Conservation (phyloP, 64 coral and sea anemone genomes). For the Stichodactyla helianthus region DNA sequence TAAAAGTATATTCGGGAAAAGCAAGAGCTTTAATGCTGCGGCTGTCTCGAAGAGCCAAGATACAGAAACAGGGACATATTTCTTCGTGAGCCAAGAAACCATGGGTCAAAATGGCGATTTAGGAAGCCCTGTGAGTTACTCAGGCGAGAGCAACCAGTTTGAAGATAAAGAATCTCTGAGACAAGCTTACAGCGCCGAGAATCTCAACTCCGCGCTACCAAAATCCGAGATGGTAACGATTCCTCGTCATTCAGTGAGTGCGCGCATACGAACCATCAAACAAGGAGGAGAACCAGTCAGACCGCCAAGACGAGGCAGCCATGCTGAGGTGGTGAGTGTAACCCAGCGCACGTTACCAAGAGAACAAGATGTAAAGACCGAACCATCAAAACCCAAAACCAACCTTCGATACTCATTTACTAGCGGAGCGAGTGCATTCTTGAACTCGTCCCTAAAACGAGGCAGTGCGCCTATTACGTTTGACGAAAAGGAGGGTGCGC, state of each 20-base stretch:
- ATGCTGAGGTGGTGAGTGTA: slow-evolving; percentile 5
- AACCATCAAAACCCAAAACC: not conserved
- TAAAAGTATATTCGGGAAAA: slow-evolving; percentile 58
- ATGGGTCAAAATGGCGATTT: not conserved
- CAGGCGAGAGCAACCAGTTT: not conserved
- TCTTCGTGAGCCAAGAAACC: slow-evolving; percentile 19
- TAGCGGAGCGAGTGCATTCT: not conserved
- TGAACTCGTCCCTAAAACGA: not conserved
- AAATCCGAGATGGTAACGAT: not conserved
- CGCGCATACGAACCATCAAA: slow-evolving; percentile 9
- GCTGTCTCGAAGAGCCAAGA: slow-evolving; percentile 33
- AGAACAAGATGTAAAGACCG: not conserved
- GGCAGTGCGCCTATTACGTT: slow-evolving; percentile 19
- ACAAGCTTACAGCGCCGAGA: slow-evolving; percentile 48
- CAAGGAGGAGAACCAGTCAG: slow-evolving; percentile 3
- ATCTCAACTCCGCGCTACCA: slow-evolving; percentile 12
- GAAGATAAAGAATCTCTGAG: slow-evolving; percentile 16
- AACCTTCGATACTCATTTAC: not conserved
- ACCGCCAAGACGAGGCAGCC: not conserved
- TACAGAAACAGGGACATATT: slow-evolving; percentile 17
- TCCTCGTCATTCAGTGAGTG: not conserved
- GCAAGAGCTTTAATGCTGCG: slow-evolving; percentile 50
- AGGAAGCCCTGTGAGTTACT: slow-evolving; percentile 9
- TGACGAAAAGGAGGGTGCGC: slow-evolving; percentile 12
- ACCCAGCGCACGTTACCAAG: not conserved